Percentiles rank a stretch among this genome's conserved stretches.
Conservation (phyloP, 2,888 invertebrate species). For the Tenthredo notha region DNA sequence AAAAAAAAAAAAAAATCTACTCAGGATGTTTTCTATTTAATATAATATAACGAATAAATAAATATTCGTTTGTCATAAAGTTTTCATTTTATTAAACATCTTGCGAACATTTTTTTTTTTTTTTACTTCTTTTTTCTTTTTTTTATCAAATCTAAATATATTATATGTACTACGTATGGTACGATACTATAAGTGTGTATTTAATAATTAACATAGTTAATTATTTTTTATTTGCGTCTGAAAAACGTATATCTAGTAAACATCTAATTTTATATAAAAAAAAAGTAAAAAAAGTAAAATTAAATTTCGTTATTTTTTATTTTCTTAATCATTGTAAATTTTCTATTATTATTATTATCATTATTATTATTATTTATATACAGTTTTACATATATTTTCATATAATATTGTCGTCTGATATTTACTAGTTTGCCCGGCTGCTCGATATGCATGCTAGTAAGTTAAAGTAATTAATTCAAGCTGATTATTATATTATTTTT, state of each 20-base stretch:
- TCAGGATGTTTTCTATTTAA: too few relatives aligned
- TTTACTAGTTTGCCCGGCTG: background rate
- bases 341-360: background rate
- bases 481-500: background rate
- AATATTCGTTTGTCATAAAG: too few relatives aligned
- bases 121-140: background rate
- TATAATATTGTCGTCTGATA: background rate
- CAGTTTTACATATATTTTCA: background rate
- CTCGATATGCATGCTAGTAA: background rate
- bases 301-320: background rate
- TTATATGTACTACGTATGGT: background rate
- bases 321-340: background rate
- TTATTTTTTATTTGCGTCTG: background rate
- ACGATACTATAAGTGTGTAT: background rate
- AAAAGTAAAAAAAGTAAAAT: background rate
- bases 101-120: background rate
- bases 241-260: background rate
- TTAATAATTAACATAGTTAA: background rate
- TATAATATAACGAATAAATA: too few relatives aligned
- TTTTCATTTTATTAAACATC: background rate
- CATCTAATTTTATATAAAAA: background rate
- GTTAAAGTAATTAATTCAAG: background rate
- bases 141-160: background rate
- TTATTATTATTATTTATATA: conserved; percentile 37
- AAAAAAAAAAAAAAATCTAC: too few relatives aligned